These are phyloP conservation scores for Calliphora vomitoria DNA, from an alignment of 2,888 invertebrate species.

Conservation along the genomic window DNA sequence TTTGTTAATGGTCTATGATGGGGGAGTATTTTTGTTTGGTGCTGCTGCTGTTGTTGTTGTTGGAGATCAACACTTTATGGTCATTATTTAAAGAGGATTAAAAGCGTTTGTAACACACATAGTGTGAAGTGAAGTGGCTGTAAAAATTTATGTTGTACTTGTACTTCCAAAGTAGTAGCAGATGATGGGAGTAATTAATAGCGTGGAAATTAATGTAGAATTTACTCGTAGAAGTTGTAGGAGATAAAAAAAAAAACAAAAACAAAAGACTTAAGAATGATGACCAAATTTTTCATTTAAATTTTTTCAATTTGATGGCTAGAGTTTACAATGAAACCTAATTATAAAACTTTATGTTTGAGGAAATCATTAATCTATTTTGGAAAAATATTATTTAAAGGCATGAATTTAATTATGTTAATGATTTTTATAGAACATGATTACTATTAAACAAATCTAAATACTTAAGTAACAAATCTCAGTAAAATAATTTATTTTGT, in stretches of 20 bases:
- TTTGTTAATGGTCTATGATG: conserved; percentile 17
- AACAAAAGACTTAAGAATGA: conserved; percentile 50
- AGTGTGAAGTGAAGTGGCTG: conserved; percentile 6
- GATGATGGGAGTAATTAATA: neutral
- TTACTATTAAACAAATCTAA: conserved; percentile 20
- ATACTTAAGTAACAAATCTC: conserved; percentile 32
- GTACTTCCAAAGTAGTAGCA: neutral
- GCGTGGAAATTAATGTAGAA: neutral
- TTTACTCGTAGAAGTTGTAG: neutral
- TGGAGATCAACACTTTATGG: conserved; percentile 33
- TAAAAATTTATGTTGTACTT: neutral
- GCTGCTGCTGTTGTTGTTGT: neutral
- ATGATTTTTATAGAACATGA: too few relatives aligned
- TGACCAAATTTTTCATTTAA: too few relatives aligned
- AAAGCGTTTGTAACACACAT: neutral
- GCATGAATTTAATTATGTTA: too few relatives aligned
- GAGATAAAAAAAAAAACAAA: neutral
- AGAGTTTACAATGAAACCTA: too few relatives aligned
- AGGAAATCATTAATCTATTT: too few relatives aligned
- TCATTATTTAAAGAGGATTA: conserved; percentile 44
- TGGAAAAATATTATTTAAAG: too few relatives aligned
- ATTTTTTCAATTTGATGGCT: too few relatives aligned
- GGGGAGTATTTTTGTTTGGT: conserved; percentile 18
- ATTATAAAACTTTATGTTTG: too few relatives aligned
- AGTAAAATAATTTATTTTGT: neutral